A percentile compares a stretch with the other conserved stretches of the same genome.
Evolutionary conservation across 2,888 invertebrate genomes (phyloP).

Genomic region (Lasiommata megera): DNA sequence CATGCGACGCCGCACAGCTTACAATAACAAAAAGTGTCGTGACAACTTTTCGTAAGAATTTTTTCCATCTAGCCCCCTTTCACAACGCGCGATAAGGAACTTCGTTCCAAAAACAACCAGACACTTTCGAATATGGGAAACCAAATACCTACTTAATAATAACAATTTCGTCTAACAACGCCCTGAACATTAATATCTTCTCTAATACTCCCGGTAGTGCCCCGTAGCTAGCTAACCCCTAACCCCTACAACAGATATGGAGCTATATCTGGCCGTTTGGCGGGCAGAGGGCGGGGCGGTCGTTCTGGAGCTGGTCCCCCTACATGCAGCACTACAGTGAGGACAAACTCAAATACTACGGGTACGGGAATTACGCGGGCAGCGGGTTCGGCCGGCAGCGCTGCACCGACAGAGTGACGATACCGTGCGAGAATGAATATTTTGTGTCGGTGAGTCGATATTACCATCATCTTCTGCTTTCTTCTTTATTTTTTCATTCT

Average conservation of each 20-base stretch:
- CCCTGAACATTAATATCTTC: too few relatives aligned
- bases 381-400: slow-evolving; percentile 64
- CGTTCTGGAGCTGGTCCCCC: slow-evolving; percentile 62
- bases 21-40: too few relatives aligned
- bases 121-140: too few relatives aligned
- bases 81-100: too few relatives aligned
- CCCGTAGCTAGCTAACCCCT: slow-evolving; percentile 61
- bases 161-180: too few relatives aligned
- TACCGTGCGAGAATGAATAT: slow-evolving; percentile 92
- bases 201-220: slow-evolving; percentile 26
- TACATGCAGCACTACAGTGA: slow-evolving; percentile 64
- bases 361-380: slow-evolving; percentile 63
- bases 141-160: too few relatives aligned
- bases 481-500: too few relatives aligned
- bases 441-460: slow-evolving; percentile 84
- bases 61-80: too few relatives aligned
- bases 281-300: slow-evolving; percentile 42
- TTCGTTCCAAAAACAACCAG: too few relatives aligned
- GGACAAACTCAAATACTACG: slow-evolving; percentile 57
- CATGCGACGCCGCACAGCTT: too few relatives aligned
- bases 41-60: too few relatives aligned
- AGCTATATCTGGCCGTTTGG: slow-evolving; percentile 65
- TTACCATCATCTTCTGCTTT: too few relatives aligned
- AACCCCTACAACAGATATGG: slow-evolving; percentile 63
- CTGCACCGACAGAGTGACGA: slow-evolving; percentile 87